phyloP scores from a whole-genome alignment of 2,888 invertebrate species.

The Globia sparganii region DNA sequence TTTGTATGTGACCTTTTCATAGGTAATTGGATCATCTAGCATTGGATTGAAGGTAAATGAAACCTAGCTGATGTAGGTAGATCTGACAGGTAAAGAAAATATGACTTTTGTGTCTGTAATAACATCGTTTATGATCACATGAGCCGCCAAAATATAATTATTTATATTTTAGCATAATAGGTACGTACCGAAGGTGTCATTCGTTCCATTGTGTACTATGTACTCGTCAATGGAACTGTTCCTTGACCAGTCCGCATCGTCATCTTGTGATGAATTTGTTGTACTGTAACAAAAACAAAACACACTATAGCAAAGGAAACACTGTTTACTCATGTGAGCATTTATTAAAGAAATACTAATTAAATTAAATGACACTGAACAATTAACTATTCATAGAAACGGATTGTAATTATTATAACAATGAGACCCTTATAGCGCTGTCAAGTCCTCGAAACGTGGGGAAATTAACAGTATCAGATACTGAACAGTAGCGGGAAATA shows the following conservation, averaged over 20 bases:
- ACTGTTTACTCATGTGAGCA: background rate
- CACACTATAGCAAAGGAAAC: conserved; percentile 13
- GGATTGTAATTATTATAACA: conserved; percentile 16
- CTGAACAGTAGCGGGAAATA: background rate
- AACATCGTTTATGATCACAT: conserved; percentile 26
- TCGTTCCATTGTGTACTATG: conserved; percentile 77
- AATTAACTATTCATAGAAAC: conserved; percentile 22
- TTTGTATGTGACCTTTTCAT: conserved; percentile 29
- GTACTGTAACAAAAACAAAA: conserved; percentile 80
- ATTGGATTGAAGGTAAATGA: conserved; percentile 32
- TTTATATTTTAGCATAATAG: too few relatives aligned
- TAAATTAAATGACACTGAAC: conserved; percentile 22
- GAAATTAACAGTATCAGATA: conserved; percentile 24
- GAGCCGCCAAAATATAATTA: background rate
- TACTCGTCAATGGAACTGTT: conserved; percentile 81
- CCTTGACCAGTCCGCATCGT: conserved; percentile 85
- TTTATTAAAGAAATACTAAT: conserved; percentile 18
- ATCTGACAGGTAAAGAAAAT: conserved; percentile 16
- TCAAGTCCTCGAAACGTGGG: conserved; percentile 25
- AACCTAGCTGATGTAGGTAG: conserved; percentile 1
- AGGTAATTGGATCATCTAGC: conserved; percentile 30
- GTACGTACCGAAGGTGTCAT: conserved; percentile 80
- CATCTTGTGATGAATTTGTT: conserved; percentile 82
- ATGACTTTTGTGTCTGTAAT: conserved; percentile 32
- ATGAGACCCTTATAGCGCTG: conserved; percentile 20